Conservation (phyloP, 1,140 invertebrate species). For the Oryctes rhinoceros region DNA sequence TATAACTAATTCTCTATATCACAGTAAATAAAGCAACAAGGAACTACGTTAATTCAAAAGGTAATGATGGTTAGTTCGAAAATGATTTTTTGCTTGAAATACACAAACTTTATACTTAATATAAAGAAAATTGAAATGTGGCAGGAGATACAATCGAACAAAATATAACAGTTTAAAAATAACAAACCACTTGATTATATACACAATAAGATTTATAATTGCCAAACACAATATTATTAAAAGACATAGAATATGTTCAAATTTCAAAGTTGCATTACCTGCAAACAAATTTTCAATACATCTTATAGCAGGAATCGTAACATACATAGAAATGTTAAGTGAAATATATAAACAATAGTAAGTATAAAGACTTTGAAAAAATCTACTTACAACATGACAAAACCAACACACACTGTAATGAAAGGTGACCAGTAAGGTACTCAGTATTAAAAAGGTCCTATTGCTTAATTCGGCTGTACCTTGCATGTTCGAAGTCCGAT, state of each 20-base stretch:
- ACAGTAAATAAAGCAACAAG: background rate
- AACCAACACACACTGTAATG: constrained; percentile 8
- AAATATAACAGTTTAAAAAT: background rate
- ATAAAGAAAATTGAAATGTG: constrained; percentile 31
- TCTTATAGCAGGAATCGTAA: background rate
- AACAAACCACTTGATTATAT: constrained; percentile 1
- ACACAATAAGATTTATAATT: background rate
- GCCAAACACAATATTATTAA: background rate
- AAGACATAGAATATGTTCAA: background rate
- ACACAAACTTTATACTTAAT: constrained; percentile 26
- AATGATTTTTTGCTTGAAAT: constrained; percentile 34
- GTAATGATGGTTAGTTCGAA: background rate
- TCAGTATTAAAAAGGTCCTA: background rate
- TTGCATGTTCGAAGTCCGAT: background rate
- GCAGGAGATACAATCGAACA: constrained; percentile 7
- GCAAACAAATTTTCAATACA: background rate
- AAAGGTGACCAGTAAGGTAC: background rate
- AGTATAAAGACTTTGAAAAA: background rate
- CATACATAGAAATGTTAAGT: background rate
- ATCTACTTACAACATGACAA: constrained; percentile 7
- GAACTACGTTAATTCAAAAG: background rate
- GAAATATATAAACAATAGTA: background rate
- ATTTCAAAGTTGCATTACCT: background rate
- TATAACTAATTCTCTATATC: background rate
- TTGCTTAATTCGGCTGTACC: constrained; percentile 1